These are phyloP conservation scores for Thripadectes ignobilis DNA, from an alignment of 2,797 vertebrate genomes.

Conservation along the genomic window DNA sequence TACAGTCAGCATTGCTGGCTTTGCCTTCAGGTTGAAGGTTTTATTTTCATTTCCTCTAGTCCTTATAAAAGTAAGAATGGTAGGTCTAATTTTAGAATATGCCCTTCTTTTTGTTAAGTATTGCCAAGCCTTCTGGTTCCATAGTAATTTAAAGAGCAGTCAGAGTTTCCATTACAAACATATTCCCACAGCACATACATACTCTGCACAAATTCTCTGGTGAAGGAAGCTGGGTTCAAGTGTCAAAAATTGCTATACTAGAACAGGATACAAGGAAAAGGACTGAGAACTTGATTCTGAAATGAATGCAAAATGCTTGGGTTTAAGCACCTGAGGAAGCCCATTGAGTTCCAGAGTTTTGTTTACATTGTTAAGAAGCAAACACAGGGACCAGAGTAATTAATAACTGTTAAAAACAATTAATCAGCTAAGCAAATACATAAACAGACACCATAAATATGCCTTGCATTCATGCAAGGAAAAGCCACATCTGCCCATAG, in stretches of 20 bases:
- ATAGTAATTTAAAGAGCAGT: background rate
- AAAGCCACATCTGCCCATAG: background rate
- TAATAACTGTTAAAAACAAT: background rate
- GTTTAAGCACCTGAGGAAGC: background rate
- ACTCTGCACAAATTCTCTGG: background rate
- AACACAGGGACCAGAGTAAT: background rate
- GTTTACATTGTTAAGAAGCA: background rate
- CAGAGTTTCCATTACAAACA: slow-evolving; percentile 15
- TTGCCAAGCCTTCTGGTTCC: background rate
- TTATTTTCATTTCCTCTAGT: background rate
- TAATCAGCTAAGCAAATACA: background rate
- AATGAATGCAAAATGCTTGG: background rate
- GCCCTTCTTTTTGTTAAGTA: background rate
- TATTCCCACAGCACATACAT: background rate
- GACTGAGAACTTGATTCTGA: background rate
- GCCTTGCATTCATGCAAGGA: background rate
- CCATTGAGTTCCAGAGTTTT: background rate
- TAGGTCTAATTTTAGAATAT: slow-evolving; percentile 2
- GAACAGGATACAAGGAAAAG: background rate
- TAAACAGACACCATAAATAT: background rate
- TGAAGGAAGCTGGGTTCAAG: background rate
- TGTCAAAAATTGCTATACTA: background rate
- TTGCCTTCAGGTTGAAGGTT: background rate
- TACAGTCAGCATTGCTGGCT: background rate
- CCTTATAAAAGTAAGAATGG: background rate